phyloP scores from a whole-genome alignment of 2,888 invertebrate species.

The Exephanes ischioxanthus region DNA sequence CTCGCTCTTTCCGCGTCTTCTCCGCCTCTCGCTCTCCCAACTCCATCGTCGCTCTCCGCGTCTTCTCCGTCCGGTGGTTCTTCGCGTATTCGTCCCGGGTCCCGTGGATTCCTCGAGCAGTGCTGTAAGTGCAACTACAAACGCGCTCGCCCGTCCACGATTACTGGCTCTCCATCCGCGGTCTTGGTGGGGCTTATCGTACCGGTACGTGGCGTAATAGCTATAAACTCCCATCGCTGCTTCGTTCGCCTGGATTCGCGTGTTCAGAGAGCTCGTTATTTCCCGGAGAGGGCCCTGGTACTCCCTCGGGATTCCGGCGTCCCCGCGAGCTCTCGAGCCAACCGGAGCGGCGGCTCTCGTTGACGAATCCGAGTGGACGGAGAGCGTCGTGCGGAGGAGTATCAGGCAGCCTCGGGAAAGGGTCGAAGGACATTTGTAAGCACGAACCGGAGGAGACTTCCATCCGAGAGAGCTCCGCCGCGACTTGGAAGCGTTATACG shows the following conservation, averaged over 20 bases:
- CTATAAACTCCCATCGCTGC: slow-evolving; percentile 15
- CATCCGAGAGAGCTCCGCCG: not conserved
- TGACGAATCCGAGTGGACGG: slow-evolving; percentile 52
- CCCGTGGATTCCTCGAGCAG: slow-evolving; percentile 1
- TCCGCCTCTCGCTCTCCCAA: not conserved
- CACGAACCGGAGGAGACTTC: slow-evolving; percentile 29
- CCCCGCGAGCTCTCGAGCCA: not conserved
- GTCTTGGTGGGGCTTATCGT: slow-evolving; percentile 53
- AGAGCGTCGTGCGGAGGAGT: not conserved
- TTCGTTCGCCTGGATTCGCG: slow-evolving; percentile 51
- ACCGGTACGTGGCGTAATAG: slow-evolving; percentile 41
- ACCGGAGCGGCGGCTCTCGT: slow-evolving; percentile 13
- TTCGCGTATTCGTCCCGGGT: slow-evolving; percentile 19
- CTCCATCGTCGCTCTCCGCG: slow-evolving; percentile 19
- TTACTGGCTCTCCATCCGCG: slow-evolving; percentile 49
- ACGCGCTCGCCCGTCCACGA: slow-evolving; percentile 45
- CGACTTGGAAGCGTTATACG: slow-evolving; percentile 16
- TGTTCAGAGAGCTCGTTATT: slow-evolving; percentile 66
- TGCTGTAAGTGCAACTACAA: slow-evolving; percentile 56
- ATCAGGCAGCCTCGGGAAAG: not conserved
- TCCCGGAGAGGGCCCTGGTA: slow-evolving; percentile 30
- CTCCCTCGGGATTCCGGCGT: not conserved
- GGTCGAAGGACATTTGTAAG: slow-evolving; percentile 47
- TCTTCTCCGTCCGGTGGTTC: slow-evolving; percentile 14
- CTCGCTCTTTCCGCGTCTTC: too few species aligned